phyloP scores from a whole-genome alignment of 2,888 invertebrate genomes.

The Euphydryas editha region DNA sequence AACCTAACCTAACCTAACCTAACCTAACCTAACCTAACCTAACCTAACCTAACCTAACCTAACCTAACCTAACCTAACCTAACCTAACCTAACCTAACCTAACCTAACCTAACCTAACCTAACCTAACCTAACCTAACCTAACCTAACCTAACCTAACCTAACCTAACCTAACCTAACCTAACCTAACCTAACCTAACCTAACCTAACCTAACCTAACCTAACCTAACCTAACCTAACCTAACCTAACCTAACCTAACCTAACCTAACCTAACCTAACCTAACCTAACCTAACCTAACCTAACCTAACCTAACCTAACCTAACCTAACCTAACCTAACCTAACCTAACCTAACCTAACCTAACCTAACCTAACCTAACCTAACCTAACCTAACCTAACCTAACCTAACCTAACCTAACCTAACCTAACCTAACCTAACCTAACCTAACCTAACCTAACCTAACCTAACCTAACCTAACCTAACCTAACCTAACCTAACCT shows the following conservation, averaged over 20 bases:
- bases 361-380: constrained; percentile 32
- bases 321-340: constrained; percentile 40
- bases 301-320: constrained; percentile 41
- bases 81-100: too few relatives aligned
- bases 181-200: too few relatives aligned
- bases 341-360: constrained; percentile 37
- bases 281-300: constrained; percentile 39
- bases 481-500: constrained; percentile 28
- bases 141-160: too few relatives aligned
- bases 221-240: constrained; percentile 16
- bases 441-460: constrained; percentile 32
- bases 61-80: too few relatives aligned
- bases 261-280: constrained; percentile 39
- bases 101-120: too few relatives aligned
- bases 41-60: too few relatives aligned
- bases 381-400: constrained; percentile 25
- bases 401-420: constrained; percentile 27
- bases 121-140: too few relatives aligned
- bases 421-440: constrained; percentile 31
- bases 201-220: too few relatives aligned
- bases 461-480: constrained; percentile 34
- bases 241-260: constrained; percentile 39
- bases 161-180: too few relatives aligned
- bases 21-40: too few relatives aligned
- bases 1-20: too few relatives aligned